Percentiles rank a stretch among this genome's conserved stretches.
These are phyloP conservation scores for Patagioenas fasciata DNA, from an alignment of 2,113 vertebrate species.

Conservation along the genomic window DNA sequence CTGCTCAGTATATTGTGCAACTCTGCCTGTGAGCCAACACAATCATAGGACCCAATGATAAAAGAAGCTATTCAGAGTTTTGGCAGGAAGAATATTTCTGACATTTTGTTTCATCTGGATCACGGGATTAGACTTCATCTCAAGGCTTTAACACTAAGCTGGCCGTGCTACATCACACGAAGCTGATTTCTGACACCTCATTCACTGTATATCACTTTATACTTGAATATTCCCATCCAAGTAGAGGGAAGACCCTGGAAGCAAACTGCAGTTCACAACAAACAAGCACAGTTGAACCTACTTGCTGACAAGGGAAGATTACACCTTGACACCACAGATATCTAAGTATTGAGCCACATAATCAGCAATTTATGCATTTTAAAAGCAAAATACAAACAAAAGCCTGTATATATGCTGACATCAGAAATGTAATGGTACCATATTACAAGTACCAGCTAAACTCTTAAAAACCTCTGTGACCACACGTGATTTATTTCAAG, in stretches of 20 bases:
- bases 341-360: neutral
- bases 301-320: neutral
- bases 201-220: neutral
- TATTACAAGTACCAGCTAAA: neutral
- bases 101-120: constrained; percentile 24
- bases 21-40: neutral
- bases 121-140: neutral
- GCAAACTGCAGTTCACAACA: rapidly evolving
- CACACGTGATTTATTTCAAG: neutral
- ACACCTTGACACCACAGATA: neutral
- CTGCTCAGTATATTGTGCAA: neutral
- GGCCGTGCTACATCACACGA: neutral
- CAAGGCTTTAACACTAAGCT: constrained; percentile 10
- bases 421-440: neutral
- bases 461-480: neutral
- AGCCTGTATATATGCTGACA: neutral
- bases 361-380: neutral
- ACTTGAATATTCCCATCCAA: neutral
- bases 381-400: neutral
- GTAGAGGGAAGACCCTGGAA: neutral
- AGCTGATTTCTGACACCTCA: neutral
- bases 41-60: neutral
- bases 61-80: constrained; percentile 38
- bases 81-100: constrained; percentile 17
- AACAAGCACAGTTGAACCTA: neutral